A percentile compares a stretch with the other conserved stretches of the same genome.
Conservation (phyloP, 2,888 invertebrate species). For the Chrysotoxum bicinctum region DNA sequence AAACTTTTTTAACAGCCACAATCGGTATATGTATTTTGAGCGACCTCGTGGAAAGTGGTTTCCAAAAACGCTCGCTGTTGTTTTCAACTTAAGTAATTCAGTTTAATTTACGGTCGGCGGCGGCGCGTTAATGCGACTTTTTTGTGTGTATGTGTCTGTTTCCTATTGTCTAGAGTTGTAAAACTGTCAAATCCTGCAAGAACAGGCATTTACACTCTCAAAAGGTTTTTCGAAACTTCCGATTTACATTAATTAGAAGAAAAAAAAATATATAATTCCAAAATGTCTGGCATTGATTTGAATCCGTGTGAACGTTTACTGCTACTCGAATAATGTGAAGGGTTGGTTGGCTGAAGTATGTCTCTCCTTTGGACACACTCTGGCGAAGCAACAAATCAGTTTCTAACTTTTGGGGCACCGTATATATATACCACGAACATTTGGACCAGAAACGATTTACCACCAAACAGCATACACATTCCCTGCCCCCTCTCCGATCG, state of each 20-base stretch:
- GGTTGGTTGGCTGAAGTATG: constrained; percentile 43
- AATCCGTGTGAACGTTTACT: constrained; percentile 57
- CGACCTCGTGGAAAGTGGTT: constrained; percentile 59
- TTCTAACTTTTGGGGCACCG: constrained; percentile 65
- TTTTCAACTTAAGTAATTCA: constrained; percentile 59
- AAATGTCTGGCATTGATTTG: constrained; percentile 69
- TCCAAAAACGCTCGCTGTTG: constrained; percentile 31
- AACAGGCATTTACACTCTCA: constrained; percentile 1
- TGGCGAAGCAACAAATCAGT: constrained; percentile 71
- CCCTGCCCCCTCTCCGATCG: background rate
- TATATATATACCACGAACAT: constrained; percentile 46
- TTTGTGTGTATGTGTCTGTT: background rate
- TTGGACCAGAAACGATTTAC: constrained; percentile 72
- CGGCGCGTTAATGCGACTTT: constrained; percentile 23
- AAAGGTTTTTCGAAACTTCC: constrained; percentile 34
- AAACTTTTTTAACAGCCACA: constrained; percentile 39
- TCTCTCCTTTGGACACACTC: constrained; percentile 63
- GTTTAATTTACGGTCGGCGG: constrained; percentile 50
- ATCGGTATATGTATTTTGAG: constrained; percentile 48
- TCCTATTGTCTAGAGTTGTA: constrained; percentile 18
- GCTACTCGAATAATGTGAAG: constrained; percentile 52
- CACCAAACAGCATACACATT: constrained; percentile 25
- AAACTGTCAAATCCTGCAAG: background rate
- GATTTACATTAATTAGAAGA: constrained; percentile 54
- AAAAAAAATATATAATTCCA: constrained; percentile 16